A percentile compares a stretch with the other conserved stretches of the same genome.
phyloP scores from a whole-genome alignment of 92 coral and sea anemone species.

The Scolanthus callimorphus region DNA sequence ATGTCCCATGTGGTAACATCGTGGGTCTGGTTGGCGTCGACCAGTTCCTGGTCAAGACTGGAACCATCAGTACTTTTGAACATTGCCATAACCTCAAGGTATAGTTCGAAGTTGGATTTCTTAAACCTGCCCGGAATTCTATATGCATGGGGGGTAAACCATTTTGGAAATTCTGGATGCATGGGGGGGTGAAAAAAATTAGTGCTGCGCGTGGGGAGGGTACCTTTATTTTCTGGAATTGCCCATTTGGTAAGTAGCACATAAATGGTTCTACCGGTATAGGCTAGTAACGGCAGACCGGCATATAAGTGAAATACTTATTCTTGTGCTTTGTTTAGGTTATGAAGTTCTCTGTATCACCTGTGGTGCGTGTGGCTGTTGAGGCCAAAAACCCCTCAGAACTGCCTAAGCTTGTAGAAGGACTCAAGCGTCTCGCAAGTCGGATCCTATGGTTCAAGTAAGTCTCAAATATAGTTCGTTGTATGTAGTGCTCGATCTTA shows the following conservation, averaged over 20 bases:
- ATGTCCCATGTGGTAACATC: slow-evolving; percentile 98
- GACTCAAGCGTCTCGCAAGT: slow-evolving; percentile 91
- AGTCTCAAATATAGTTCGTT: neutral
- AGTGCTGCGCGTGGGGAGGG: too few species aligned
- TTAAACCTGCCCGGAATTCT: too few species aligned
- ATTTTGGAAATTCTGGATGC: too few species aligned
- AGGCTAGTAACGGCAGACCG: too few species aligned
- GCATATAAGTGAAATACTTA: too few species aligned
- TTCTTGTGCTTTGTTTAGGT: slow-evolving; percentile 33
- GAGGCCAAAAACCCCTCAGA: slow-evolving; percentile 92
- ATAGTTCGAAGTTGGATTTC: too few species aligned
- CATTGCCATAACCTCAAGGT: slow-evolving; percentile 96
- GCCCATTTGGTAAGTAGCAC: too few species aligned
- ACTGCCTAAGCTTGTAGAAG: slow-evolving; percentile 95
- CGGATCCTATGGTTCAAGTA: slow-evolving; percentile 97
- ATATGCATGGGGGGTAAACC: too few species aligned
- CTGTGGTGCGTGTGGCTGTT: slow-evolving; percentile 97
- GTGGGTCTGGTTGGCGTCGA: slow-evolving; percentile 98
- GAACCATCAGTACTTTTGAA: slow-evolving; percentile 89
- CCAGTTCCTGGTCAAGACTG: slow-evolving; percentile 94
- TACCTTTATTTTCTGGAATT: too few species aligned
- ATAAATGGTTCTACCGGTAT: too few species aligned
- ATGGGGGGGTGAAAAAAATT: too few species aligned
- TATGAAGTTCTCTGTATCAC: slow-evolving; percentile 98
- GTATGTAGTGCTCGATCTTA: neutral